These are phyloP conservation scores for Lordiphosa clarofinis DNA, from an alignment of 1,140 invertebrate species.

Conservation along the genomic window DNA sequence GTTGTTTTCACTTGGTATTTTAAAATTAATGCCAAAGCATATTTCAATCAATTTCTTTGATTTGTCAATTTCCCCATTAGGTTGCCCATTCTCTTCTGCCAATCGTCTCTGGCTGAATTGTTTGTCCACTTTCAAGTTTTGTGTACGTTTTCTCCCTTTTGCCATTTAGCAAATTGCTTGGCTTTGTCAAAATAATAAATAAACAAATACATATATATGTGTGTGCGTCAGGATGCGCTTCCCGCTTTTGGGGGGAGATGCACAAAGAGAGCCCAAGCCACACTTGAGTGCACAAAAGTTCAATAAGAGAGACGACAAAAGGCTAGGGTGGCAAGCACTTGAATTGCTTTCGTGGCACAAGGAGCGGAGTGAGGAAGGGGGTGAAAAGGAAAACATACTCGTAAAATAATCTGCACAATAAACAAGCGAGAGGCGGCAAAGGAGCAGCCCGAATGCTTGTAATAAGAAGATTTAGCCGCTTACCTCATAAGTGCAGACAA, in stretches of 20 bases:
- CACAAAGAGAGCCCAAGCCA: slow-evolving; percentile 56
- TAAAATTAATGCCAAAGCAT: too few species aligned
- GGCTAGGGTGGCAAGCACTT: slow-evolving; percentile 17
- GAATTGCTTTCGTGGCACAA: slow-evolving; percentile 47
- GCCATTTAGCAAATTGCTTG: slow-evolving; percentile 72
- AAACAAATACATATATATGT: slow-evolving; percentile 59
- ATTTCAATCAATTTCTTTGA: slow-evolving; percentile 5
- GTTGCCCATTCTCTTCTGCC: slow-evolving; percentile 22
- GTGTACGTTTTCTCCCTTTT: slow-evolving; percentile 34
- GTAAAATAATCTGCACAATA: slow-evolving; percentile 71
- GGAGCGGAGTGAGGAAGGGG: slow-evolving; percentile 4
- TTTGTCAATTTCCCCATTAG: neutral
- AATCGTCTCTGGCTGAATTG: slow-evolving; percentile 41
- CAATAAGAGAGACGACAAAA: slow-evolving; percentile 51
- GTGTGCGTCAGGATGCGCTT: slow-evolving; percentile 30
- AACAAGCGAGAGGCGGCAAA: slow-evolving; percentile 42
- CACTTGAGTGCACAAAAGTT: slow-evolving; percentile 76
- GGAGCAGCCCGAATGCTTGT: slow-evolving; percentile 38
- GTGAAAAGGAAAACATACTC: slow-evolving; percentile 36
- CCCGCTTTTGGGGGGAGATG: slow-evolving; percentile 32
- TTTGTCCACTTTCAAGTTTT: slow-evolving; percentile 58
- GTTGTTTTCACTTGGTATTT: too few species aligned
- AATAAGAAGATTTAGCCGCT: slow-evolving; percentile 69
- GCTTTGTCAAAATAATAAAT: slow-evolving; percentile 77
- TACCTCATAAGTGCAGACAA: slow-evolving; percentile 78